A percentile compares a stretch with the other conserved stretches of the same genome.
These are phyloP conservation scores for Aspidapion aeneum DNA, from an alignment of 2,888 invertebrate species.

Conservation along the genomic window DNA sequence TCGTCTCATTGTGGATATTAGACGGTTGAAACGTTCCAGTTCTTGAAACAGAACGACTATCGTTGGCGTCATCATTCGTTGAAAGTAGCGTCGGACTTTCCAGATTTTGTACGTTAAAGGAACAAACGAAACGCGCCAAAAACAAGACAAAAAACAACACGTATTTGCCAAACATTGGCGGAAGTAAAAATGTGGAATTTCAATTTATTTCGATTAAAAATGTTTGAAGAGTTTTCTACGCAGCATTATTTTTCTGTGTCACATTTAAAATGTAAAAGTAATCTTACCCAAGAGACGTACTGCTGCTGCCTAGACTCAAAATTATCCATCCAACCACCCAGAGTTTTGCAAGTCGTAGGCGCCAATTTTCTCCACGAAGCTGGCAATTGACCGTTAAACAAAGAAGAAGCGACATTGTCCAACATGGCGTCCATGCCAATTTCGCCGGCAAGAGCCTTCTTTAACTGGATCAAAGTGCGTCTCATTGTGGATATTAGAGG, in stretches of 20 bases:
- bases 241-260: no score
- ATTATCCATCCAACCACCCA: conserved; percentile 89
- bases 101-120: conserved; percentile 76
- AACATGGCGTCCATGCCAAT: conserved; percentile 86
- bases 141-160: no score
- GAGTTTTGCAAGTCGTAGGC: conserved; percentile 80
- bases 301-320: conserved; percentile 69
- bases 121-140: conserved; percentile 75
- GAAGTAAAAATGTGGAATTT: no score
- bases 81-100: conserved; percentile 69
- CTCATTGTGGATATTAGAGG: conserved; percentile 67
- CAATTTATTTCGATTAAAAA: no score
- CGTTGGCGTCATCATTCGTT: conserved; percentile 76
- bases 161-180: no score
- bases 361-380: conserved; percentile 80
- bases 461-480: conserved; percentile 65
- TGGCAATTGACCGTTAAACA: conserved; percentile 86
- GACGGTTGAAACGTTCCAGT: conserved; percentile 80
- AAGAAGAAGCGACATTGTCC: conserved; percentile 76
- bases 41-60: conserved; percentile 87
- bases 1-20: conserved; percentile 65
- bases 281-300: conserved; percentile 72
- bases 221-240: no score
- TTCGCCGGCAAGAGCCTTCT: conserved; percentile 86
- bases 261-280: no score